phyloP scores from a whole-genome alignment of 2,113 vertebrate genomes.

The Hystrix brachyura region DNA sequence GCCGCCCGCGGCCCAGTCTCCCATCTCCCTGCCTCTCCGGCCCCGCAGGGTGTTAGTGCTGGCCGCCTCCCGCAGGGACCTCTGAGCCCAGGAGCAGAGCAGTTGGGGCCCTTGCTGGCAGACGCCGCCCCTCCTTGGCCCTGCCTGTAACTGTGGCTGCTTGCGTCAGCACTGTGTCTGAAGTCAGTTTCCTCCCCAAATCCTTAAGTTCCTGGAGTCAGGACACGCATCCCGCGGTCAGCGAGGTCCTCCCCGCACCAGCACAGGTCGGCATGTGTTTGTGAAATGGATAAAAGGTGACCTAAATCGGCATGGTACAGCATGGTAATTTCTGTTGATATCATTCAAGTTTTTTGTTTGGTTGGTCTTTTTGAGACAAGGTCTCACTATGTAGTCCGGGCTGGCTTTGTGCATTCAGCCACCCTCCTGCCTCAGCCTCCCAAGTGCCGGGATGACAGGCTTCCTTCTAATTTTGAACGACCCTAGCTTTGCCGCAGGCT shows the following conservation, averaged over 20 bases:
- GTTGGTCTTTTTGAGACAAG: not conserved
- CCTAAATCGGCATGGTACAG: not conserved
- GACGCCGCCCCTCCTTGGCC: not conserved
- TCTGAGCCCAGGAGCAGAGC: no score
- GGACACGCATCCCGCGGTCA: not conserved
- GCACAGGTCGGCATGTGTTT: not conserved
- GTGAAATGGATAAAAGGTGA: not conserved
- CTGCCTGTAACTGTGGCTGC: no score
- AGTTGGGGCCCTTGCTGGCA: no score
- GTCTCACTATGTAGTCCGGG: not conserved
- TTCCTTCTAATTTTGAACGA: not conserved
- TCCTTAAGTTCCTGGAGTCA: not conserved
- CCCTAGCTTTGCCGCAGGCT: not conserved
- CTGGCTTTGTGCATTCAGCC: not conserved
- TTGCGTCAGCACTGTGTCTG: not conserved
- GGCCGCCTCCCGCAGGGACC: no score
- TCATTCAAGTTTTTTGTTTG: not conserved
- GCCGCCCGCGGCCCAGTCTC: not conserved
- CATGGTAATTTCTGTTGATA: not conserved
- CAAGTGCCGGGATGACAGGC: not conserved
- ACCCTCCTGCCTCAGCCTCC: not conserved
- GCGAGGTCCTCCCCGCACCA: not conserved
- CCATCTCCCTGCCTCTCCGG: not conserved
- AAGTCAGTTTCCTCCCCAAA: not conserved
- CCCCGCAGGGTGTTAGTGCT: not conserved